Percentiles rank a stretch among this genome's conserved stretches.
Conservation (phyloP, 1,140 invertebrate species). For the Lordiphosa clarofinis region DNA sequence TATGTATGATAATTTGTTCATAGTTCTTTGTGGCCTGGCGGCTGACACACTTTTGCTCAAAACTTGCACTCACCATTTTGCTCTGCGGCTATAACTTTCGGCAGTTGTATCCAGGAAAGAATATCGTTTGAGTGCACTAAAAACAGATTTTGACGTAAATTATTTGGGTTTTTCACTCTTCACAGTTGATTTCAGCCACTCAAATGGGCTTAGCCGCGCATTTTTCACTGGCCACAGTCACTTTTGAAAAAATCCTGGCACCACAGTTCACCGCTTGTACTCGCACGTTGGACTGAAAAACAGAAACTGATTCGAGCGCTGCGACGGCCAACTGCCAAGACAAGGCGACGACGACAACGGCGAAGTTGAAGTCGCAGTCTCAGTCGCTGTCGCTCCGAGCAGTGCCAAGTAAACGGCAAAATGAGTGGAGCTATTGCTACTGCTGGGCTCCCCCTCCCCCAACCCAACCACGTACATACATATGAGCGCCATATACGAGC, state of each 20-base stretch:
- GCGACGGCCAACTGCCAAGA: slow-evolving; percentile 57
- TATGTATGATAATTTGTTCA: slow-evolving; percentile 33
- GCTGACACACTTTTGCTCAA: slow-evolving; percentile 37
- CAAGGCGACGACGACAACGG: slow-evolving; percentile 29
- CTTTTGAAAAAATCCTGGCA: slow-evolving; percentile 12
- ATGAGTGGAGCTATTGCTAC: slow-evolving; percentile 30
- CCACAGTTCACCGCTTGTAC: slow-evolving; percentile 28
- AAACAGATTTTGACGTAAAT: no score
- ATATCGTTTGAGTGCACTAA: no score
- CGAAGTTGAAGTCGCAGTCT: slow-evolving; percentile 13
- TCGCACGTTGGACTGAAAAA: slow-evolving; percentile 75
- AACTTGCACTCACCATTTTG: slow-evolving; percentile 29
- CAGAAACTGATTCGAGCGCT: slow-evolving; percentile 73
- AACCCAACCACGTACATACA: slow-evolving; percentile 17
- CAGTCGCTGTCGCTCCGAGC: slow-evolving; percentile 41
- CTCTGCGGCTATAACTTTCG: neutral
- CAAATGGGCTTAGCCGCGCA: slow-evolving; percentile 4
- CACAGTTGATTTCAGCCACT: slow-evolving; percentile 1
- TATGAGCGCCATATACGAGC: slow-evolving; percentile 58
- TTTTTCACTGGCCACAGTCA: slow-evolving; percentile 10
- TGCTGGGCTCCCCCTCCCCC: slow-evolving; percentile 26
- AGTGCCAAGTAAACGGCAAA: slow-evolving; percentile 27
- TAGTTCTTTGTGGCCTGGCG: slow-evolving; percentile 33
- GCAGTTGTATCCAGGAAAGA: neutral
- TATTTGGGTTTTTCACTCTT: neutral